Evolutionary conservation across 1,140 invertebrate species (phyloP), one percentile per base, ranked within the genome.

Genomic region (Drosophila willistoni): DNA sequence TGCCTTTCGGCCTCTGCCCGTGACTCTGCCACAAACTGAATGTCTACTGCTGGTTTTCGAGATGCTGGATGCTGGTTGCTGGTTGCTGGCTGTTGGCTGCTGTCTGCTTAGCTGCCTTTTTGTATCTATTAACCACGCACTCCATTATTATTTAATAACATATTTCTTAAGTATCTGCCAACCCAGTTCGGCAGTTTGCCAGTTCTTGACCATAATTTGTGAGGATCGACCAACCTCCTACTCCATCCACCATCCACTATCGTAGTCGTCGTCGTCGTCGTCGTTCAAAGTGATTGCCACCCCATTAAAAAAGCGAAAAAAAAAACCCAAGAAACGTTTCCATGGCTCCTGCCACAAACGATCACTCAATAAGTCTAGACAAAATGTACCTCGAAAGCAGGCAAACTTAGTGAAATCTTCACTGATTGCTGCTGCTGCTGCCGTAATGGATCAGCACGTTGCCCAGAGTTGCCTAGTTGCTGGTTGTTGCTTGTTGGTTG

Each of bases 61-160:
- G 42, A 4, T 44, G 44, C 44, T 51, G 17, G n/a, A 29, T 79
- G 69, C 36, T 63, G 25, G 66, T 6, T 71, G 65, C 25, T 81
- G 79, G 19, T 41, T 72, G 73, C 39, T 47, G 22, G 42, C 13
- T 44, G 44, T 14, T 51, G 17, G n/a, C 36, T 71, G 66, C 25
- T 81, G 79, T 25, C 54, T 72, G 73, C 39, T 47, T 51, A 51
- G 63, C 42, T 68, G 67, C 55, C 65, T 76, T 65, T 83, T 89
- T 89, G 77, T 83, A 89, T 89, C 84, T 89, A 89, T 89, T 89
- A 89, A 89, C 84, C 78, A 90, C 85, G 85, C 85, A 89, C 85
- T 89, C 85, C 85, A 89, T 89, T 89, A 89, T 89, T 89, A 90
- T 89, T 89, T 89, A 89, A 89, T 89, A 89, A 89, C 85, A 89